Evolutionary conservation across 2,888 invertebrate genomes (phyloP), one percentile per base, ranked within the genome.

Genomic region (Coelopa pilipes): DNA sequence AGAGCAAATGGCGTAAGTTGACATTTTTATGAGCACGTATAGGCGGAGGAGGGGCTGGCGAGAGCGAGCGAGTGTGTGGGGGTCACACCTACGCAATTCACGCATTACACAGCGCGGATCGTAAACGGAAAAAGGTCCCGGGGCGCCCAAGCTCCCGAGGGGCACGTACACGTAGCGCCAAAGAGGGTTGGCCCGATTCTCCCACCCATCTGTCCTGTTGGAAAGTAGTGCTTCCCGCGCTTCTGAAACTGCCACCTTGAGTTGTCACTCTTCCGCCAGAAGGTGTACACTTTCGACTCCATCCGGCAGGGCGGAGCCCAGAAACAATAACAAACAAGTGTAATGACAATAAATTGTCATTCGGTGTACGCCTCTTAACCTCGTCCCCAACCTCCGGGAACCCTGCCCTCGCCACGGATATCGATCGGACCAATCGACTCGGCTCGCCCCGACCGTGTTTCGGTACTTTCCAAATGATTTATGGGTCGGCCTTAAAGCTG

Each of bases 291-390:
- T 34, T 34, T 2, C 34, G 34, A 34, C 34, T 34, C 34, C 34
- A 34, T 34, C 34, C 2, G 7, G 34, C 34, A 4, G 34, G 34
- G 34, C 34, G 34, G 34, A 2, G 7, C 34, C 34, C 15, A 11
- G 53, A 49, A 66, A 50, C 66, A 66, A 66, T 49, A 66, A 66
- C 66, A 66, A 66, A 62, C 45, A 62, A 34, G 19, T 66, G 66
- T 66, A 66, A 66, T 66, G 66, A 66, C 66, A 50, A 66, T 66
- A 66, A 66, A 66, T 66, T 66, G 66, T 66, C 66, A 66, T 66
- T 66, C 66, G 50, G 49, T 66, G 1, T 19, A 49, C 10, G 50
- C 66, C 53, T 53, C n/a, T 53, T 53, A 13, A 53, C 53, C 13
- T 53, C 53, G 13, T 2, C 13, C n/a, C 53, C 2, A n/a, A 13